phyloP scores from a whole-genome alignment of 2,888 invertebrate genomes.

The Hedychridium roseum region DNA sequence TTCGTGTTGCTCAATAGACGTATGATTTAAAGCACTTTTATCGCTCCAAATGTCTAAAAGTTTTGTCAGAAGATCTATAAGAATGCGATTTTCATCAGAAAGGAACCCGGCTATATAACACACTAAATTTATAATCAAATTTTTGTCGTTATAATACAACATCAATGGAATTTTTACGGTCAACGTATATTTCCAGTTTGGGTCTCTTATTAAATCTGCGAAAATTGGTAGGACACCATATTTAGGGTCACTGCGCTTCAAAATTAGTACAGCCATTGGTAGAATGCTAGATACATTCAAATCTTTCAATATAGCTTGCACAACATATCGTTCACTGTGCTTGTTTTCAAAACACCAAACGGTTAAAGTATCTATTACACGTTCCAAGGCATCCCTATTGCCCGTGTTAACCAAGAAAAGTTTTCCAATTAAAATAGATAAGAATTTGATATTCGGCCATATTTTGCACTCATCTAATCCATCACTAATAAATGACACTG shows the following conservation, averaged over 20 bases:
- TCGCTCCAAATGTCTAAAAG: slow-evolving; percentile 76
- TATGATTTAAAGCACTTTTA: slow-evolving; percentile 70
- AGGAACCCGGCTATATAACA: slow-evolving; percentile 68
- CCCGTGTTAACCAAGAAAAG: slow-evolving; percentile 69
- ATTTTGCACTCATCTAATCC: slow-evolving; percentile 55
- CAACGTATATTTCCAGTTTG: slow-evolving; percentile 73
- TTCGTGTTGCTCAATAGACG: slow-evolving; percentile 75
- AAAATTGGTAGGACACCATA: slow-evolving; percentile 65
- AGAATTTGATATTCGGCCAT: slow-evolving; percentile 61
- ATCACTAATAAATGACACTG: slow-evolving; percentile 70
- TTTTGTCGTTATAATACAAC: slow-evolving; percentile 65
- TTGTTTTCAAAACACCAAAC: slow-evolving; percentile 62
- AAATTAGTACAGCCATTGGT: slow-evolving; percentile 67
- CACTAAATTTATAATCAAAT: slow-evolving; percentile 70
- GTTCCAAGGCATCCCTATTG: slow-evolving; percentile 65
- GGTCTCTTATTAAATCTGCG: slow-evolving; percentile 56
- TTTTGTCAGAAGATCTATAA: slow-evolving; percentile 66
- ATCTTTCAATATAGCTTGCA: slow-evolving; percentile 66
- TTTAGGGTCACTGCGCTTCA: slow-evolving; percentile 64
- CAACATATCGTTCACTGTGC: slow-evolving; percentile 36
- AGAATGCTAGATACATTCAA: slow-evolving; percentile 71
- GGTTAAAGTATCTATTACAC: slow-evolving; percentile 68
- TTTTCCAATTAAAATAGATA: slow-evolving; percentile 71
- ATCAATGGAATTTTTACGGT: slow-evolving; percentile 71
- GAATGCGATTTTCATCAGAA: slow-evolving; percentile 49